Conservation (phyloP, 2,888 invertebrate genomes). For the Meghimatium bilineatum region DNA sequence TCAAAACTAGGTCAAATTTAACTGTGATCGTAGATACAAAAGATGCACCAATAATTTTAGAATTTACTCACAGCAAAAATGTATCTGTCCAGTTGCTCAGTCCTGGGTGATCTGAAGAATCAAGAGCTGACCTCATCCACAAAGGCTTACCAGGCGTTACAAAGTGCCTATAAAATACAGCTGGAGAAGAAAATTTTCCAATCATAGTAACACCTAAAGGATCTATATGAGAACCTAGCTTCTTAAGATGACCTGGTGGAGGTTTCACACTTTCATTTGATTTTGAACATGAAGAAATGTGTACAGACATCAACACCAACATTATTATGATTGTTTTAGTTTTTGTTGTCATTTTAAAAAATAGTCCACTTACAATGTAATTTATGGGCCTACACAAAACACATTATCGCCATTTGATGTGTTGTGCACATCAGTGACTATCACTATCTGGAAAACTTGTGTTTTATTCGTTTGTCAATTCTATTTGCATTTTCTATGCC, state of each 20-base stretch:
- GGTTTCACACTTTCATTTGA: neutral
- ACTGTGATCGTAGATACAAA: neutral
- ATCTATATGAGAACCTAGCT: conserved; percentile 64
- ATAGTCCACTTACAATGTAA: too few relatives aligned
- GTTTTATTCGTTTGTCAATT: too few relatives aligned
- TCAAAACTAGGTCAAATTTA: too few relatives aligned
- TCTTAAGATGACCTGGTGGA: conserved; percentile 58
- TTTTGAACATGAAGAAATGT: neutral
- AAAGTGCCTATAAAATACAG: conserved; percentile 67
- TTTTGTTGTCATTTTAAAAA: neutral
- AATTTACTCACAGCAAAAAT: conserved; percentile 61
- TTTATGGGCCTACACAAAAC: too few relatives aligned
- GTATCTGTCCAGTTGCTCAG: conserved; percentile 69
- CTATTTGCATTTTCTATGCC: too few relatives aligned
- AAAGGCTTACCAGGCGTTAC: conserved; percentile 64
- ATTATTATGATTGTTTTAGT: neutral
- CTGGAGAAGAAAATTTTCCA: conserved; percentile 66
- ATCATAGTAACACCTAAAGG: conserved; percentile 59
- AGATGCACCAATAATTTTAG: neutral
- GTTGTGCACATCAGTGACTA: too few relatives aligned
- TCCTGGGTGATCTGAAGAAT: conserved; percentile 61
- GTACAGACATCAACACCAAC: neutral
- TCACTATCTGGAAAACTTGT: too few relatives aligned
- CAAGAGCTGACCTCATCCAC: conserved; percentile 66
- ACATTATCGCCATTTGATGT: too few relatives aligned